Percentiles rank a stretch among this genome's conserved stretches.
These are phyloP conservation scores for Tetragonula clypearis DNA, from an alignment of 1,140 invertebrate species.

Conservation along the genomic window DNA sequence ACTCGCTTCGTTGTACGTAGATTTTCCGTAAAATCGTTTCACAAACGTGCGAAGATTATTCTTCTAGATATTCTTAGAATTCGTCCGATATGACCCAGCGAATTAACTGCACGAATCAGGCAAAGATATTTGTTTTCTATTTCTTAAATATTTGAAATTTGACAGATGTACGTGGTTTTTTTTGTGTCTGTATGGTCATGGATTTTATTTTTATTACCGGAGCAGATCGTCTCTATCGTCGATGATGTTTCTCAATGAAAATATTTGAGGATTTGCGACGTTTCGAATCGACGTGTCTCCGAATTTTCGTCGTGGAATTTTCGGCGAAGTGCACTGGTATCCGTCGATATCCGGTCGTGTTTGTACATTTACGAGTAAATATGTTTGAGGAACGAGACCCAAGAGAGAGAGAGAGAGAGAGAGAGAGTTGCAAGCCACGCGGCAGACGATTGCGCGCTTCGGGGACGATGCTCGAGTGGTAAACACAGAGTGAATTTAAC, in stretches of 20 bases:
- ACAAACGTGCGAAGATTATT: too few relatives aligned
- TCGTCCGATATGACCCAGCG: too few relatives aligned
- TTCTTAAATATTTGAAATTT: too few relatives aligned
- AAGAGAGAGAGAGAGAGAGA: not conserved
- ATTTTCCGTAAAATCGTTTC: too few relatives aligned
- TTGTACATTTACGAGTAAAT: constrained; percentile 53
- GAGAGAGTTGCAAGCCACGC: constrained; percentile 34
- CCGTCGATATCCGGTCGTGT: constrained; percentile 16
- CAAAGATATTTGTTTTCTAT: too few relatives aligned
- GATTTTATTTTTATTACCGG: too few relatives aligned
- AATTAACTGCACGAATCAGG: too few relatives aligned
- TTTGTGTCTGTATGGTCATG: too few relatives aligned
- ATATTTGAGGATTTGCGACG: not conserved
- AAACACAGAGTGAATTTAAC: constrained; percentile 45
- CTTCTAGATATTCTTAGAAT: too few relatives aligned
- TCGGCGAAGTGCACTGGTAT: constrained; percentile 37
- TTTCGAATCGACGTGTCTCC: not conserved
- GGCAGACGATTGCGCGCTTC: constrained; percentile 52
- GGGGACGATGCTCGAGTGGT: constrained; percentile 38
- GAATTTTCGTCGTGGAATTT: constrained; percentile 36
- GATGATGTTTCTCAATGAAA: not conserved
- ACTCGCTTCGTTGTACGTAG: too few relatives aligned
- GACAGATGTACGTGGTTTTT: too few relatives aligned
- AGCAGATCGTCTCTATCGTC: not conserved
- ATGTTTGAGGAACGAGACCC: constrained; percentile 52